Evolutionary conservation across 30 jellyfish, hydroid and myxozoan genomes (phyloP).

Genomic region (Hydra vulgaris): DNA sequence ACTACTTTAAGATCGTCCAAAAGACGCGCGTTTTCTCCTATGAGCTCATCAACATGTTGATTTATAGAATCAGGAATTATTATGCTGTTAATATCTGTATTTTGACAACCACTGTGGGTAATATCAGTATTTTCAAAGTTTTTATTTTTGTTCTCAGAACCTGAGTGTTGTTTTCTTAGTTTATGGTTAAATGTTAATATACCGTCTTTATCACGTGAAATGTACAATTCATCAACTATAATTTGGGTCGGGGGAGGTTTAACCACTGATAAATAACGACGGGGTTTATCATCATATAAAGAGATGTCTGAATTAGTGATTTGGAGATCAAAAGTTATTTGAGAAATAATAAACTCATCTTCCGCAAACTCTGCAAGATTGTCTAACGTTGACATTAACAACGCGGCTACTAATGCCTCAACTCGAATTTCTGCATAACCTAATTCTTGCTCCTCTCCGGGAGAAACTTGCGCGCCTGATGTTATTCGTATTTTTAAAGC

Average conservation of each 20-base stretch:
- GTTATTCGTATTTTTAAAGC: constrained; percentile 39
- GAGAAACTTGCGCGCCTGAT: constrained; percentile 46
- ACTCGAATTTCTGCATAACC: constrained; percentile 73
- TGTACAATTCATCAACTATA: constrained; percentile 26
- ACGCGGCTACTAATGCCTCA: constrained; percentile 35
- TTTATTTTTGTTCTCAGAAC: background rate
- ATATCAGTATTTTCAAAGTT: background rate
- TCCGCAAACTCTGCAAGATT: constrained; percentile 86
- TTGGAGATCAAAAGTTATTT: constrained; percentile 57
- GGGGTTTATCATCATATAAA: constrained; percentile 70
- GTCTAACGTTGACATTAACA: constrained; percentile 68
- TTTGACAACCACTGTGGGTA: background rate
- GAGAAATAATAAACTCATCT: constrained; percentile 53
- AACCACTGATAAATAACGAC: constrained; percentile 63
- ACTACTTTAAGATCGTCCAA: constrained; percentile 67
- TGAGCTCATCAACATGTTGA: constrained; percentile 32
- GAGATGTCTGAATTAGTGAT: constrained; percentile 39
- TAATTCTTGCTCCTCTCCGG: constrained; percentile 39
- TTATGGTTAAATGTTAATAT: constrained; percentile 20
- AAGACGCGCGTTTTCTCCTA: constrained; percentile 42
- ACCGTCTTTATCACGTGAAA: constrained; percentile 37
- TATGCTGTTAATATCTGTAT: constrained; percentile 28
- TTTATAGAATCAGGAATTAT: constrained; percentile 27
- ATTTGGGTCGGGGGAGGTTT: constrained; percentile 71
- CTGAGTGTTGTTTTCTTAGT: background rate